Percentiles rank a stretch among this genome's conserved stretches.
Evolutionary conservation across 2,797 vertebrate genomes (phyloP).

Genomic region (Anguilla marmorata): DNA sequence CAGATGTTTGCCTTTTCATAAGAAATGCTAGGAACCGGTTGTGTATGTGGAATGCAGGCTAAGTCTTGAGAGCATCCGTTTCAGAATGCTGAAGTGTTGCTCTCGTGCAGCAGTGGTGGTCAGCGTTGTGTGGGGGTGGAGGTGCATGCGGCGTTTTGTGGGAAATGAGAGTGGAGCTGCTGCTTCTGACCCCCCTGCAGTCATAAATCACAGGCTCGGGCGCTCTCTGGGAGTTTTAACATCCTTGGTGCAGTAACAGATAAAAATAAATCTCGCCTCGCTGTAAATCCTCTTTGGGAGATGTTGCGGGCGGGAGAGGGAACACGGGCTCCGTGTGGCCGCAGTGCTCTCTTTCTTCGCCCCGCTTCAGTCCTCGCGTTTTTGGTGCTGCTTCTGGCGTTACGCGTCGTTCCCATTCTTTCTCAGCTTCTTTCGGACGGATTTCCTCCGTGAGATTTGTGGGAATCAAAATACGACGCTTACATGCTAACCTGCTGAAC

Average conservation of each 20-base stretch:
- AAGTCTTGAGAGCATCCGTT: not conserved
- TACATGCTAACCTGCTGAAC: not conserved
- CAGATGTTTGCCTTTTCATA: conserved; percentile 8
- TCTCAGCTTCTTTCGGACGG: not conserved
- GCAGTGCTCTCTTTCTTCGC: not conserved
- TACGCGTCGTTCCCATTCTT: not conserved
- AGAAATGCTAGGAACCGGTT: not conserved
- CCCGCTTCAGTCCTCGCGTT: not conserved
- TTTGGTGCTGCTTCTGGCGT: not conserved
- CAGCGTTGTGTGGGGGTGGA: not conserved
- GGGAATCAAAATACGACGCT: not conserved
- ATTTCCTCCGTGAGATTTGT: not conserved
- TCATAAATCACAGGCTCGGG: conserved; percentile 19
- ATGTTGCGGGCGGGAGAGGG: not conserved
- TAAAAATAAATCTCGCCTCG: not conserved
- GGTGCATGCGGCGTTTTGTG: not conserved
- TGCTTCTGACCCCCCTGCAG: not conserved
- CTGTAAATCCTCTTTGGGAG: conserved; percentile 10
- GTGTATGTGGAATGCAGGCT: not conserved
- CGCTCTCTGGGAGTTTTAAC: conserved; percentile 22
- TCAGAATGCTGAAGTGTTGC: not conserved
- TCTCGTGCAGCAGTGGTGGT: not conserved
- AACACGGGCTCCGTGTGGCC: not conserved
- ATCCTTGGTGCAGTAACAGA: conserved; percentile 7
- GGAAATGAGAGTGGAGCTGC: not conserved